Conservation (phyloP, 2,888 invertebrate genomes). For the Gerris lacustris region DNA sequence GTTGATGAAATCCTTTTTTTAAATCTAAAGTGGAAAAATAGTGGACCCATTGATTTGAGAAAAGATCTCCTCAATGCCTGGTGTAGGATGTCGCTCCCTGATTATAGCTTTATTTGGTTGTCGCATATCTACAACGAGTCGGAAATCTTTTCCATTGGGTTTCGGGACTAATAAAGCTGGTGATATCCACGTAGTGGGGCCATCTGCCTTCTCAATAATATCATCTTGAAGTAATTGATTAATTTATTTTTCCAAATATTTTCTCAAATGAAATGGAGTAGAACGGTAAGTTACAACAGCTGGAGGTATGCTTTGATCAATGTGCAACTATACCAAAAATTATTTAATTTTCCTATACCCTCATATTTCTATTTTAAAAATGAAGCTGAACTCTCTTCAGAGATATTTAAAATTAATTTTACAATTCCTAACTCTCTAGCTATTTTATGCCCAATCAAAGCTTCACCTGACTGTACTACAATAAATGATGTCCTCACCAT, state of each 20-base stretch:
- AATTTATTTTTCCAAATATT: constrained; percentile 4
- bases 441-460: background rate
- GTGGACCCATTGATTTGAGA: constrained; percentile 11
- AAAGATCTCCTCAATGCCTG: constrained; percentile 10
- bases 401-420: background rate
- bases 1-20: no score
- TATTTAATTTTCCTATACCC: background rate
- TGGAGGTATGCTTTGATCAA: constrained; percentile 6
- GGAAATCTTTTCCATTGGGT: background rate
- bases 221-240: constrained; percentile 2
- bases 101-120: constrained; percentile 10
- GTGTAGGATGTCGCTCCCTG: constrained; percentile 10
- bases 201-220: no score
- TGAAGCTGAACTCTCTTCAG: background rate
- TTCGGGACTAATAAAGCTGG: background rate
- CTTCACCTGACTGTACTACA: background rate
- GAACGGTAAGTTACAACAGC: background rate
- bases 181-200: constrained; percentile 7
- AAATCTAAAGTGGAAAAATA: constrained; percentile 10
- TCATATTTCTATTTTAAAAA: background rate
- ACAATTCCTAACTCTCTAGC: background rate
- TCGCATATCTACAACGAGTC: constrained; percentile 14
- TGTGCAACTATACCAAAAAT: constrained; percentile 8
- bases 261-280: constrained; percentile 9
- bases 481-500: no score